Conservation (phyloP, 2,113 vertebrate genomes). For the Naja naja region DNA sequence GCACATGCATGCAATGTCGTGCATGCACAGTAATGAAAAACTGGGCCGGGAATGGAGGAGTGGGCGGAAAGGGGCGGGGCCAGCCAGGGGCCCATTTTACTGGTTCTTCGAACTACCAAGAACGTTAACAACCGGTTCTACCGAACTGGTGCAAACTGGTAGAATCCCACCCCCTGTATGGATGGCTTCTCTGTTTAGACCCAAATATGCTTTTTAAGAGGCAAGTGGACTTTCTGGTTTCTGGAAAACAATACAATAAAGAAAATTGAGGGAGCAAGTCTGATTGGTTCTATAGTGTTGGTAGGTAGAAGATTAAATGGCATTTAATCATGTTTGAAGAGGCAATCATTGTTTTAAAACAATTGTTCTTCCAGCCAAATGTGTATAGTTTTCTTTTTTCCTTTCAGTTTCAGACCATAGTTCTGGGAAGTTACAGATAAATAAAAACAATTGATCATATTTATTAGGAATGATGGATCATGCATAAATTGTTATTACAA, state of each 20-base stretch:
- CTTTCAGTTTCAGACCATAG: background rate
- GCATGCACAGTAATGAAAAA: no score
- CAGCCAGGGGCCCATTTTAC: no score
- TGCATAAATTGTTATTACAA: background rate
- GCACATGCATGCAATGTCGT: no score
- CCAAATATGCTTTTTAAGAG: no score
- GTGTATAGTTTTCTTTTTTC: background rate
- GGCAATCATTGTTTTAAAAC: background rate
- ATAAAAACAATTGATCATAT: background rate
- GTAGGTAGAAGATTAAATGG: background rate
- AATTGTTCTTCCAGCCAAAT: background rate
- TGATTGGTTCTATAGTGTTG: background rate
- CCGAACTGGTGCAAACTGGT: no score
- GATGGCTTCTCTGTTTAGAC: background rate
- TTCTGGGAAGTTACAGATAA: background rate
- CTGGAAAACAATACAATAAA: background rate
- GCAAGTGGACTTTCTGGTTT: no score
- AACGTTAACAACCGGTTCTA: no score
- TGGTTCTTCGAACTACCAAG: no score
- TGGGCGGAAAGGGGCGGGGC: no score
- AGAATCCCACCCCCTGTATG: background rate
- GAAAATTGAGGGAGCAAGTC: background rate
- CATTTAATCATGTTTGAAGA: background rate
- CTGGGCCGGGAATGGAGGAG: no score
- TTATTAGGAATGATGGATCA: background rate